phyloP scores from a whole-genome alignment of 1,140 invertebrate genomes.

The Phocides pigmalion region DNA sequence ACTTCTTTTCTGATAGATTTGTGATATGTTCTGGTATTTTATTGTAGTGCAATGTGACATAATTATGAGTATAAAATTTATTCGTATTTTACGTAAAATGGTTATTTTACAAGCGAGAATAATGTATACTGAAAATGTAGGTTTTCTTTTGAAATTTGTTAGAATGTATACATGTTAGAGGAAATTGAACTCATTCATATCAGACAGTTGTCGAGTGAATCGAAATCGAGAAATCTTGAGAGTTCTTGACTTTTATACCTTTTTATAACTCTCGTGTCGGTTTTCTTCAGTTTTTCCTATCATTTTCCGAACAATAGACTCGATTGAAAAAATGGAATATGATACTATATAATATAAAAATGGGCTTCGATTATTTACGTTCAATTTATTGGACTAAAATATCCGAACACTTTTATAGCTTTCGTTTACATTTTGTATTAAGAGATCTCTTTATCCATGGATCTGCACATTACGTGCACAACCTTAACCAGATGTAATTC shows the following conservation, averaged over 20 bases:
- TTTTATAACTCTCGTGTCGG: slow-evolving; percentile 9
- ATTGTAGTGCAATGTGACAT: too few relatives aligned
- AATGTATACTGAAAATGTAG: too few relatives aligned
- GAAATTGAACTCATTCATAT: slow-evolving; percentile 45
- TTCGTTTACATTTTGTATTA: background rate
- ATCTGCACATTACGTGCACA: too few relatives aligned
- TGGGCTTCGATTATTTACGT: background rate
- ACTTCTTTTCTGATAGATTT: too few relatives aligned
- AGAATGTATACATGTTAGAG: slow-evolving; percentile 42
- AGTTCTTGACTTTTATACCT: slow-evolving; percentile 26
- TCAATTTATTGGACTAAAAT: background rate
- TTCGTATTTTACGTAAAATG: too few relatives aligned
- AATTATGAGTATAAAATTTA: too few relatives aligned
- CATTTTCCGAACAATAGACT: slow-evolving; percentile 5
- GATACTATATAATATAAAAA: background rate
- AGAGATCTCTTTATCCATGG: too few relatives aligned
- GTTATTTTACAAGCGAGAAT: too few relatives aligned
- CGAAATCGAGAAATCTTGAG: slow-evolving; percentile 35
- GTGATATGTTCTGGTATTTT: too few relatives aligned
- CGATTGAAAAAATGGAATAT: slow-evolving; percentile 5
- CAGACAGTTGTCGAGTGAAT: slow-evolving; percentile 37
- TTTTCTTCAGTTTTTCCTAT: slow-evolving; percentile 12
- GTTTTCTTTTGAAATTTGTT: slow-evolving; percentile 35
- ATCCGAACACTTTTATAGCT: background rate
- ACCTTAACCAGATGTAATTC: too few relatives aligned